Evolutionary conservation across 2,888 invertebrate genomes (phyloP), one percentile per base, ranked within the genome.

Genomic region (Parelbella ahira): DNA sequence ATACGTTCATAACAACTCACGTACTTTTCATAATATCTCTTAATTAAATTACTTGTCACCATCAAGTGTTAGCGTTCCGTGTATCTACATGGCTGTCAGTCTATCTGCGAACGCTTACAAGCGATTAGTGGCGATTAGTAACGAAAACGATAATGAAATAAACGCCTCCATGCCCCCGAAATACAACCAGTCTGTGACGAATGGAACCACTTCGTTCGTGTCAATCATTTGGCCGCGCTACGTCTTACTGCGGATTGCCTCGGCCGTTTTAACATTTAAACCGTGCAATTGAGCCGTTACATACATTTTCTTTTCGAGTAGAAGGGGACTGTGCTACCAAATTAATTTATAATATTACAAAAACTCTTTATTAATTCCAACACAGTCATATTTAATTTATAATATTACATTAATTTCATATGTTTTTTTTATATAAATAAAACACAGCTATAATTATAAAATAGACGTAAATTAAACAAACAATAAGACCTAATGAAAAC

Each of bases 121-220:
- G 21, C 27, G 41, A 42, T 42, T 42, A 42, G 33, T 28, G 27
- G 27, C 33, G 33, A 42, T 42, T 42, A 42, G 28, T 34, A 21
- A 27, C 27, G 33, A 27, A 41, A 41, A 41, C 33, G 33, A 28
- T 41, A 41, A 41, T 34, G 41, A 42, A 28, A 73, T 73, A 68
- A 75, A 68, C 71, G 51, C 68, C 60, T 63, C 66, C 65, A 65
- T 57, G 67, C 64, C 60, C 54, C 63, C 54, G 61, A 57, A 58
- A 62, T 58, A 57, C 59, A 60, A 60, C 56, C 55, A 50, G 50
- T 45, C 53, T 54, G 54, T 56, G 51, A 54, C 58, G 49, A 58
- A 54, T 56, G 48, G 48, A 56, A 42, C 34, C 2, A 19, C 21
- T 20, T 10, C 33, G 10, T 20, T 10, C 33, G 10, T 47, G 74